Evolutionary conservation across 2,888 invertebrate species (phyloP), one percentile per base, ranked within the genome.

Genomic region (Drosophila cyrtoloma): DNA sequence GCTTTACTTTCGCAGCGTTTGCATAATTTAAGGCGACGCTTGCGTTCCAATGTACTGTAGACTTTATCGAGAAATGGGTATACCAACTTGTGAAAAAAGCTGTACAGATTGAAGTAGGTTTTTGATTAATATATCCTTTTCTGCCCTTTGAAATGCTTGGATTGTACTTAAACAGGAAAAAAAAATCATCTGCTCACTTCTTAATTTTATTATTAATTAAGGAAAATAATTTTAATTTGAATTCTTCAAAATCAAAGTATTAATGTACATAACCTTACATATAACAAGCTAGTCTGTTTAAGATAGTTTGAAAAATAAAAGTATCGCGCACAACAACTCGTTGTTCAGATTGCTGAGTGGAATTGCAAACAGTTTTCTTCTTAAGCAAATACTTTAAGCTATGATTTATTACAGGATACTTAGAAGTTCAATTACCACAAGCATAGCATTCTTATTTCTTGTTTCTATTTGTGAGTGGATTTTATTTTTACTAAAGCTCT

Each of bases 1-100:
- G 74, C 75, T 72, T 77, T 70, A 72, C 79, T 79, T 85, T 85
- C 73, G 79, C 85, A 69, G 58, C 73, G 83, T 81, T 88, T 86
- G 86, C 85, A 85, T 88, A 88, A 79, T 73, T 59, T 55, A 60
- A 57, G 58, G 62, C 56, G 64, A 37, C 52, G 55, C 61, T 16
- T 14, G 62, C 62, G 35, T 22, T 51, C 6, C 14, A 16, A 63
- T 80, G 66, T 66, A 77, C 81, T 80, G 30, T 33, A 62, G n/a
- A 10, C 42, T 7, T 2, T 16, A 2, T 19, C 9, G 3, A 12
- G 5, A n/a, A 37, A 10, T 26, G 30, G 59, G 35, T 61, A 35
- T 37, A 3, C 22, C 39, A 35, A 42, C 26, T 35, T 56, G 12
- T 5, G 26, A n/a, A 3, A 1, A 14, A 32, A 57, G 30, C 12